Evolutionary conservation across 2,888 invertebrate genomes (phyloP).

Genomic region (Sphecodes monilicornis): DNA sequence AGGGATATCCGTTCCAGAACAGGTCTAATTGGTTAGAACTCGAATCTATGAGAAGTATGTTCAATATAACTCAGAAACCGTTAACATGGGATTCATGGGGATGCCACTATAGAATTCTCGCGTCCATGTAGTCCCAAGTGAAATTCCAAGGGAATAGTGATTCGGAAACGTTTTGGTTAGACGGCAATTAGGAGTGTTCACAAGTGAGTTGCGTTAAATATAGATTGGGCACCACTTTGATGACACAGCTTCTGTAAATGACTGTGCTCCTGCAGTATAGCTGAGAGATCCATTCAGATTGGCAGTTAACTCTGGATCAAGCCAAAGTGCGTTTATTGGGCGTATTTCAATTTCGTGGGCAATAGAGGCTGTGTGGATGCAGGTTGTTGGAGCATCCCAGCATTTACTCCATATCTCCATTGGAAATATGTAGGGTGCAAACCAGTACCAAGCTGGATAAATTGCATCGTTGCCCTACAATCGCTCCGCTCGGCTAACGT

Average conservation of each 20-base stretch:
- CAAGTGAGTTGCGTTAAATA: neutral
- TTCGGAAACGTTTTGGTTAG: neutral
- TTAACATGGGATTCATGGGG: neutral
- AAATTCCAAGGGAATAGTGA: neutral
- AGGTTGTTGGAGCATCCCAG: neutral
- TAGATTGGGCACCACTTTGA: neutral
- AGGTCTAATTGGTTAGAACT: neutral
- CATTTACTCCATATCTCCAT: neutral
- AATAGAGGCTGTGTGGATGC: neutral
- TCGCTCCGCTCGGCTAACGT: neutral
- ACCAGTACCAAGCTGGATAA: neutral
- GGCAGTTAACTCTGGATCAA: neutral
- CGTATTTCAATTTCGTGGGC: neutral
- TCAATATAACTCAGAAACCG: neutral
- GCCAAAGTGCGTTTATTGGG: neutral
- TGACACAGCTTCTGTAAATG: neutral
- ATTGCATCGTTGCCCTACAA: neutral
- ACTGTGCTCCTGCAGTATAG: neutral
- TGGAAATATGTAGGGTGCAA: neutral
- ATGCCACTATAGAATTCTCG: neutral
- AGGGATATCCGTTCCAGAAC: neutral
- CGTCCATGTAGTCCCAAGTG: neutral
- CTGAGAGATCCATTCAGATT: neutral
- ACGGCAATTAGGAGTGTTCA: neutral
- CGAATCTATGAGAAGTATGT: neutral